Evolutionary conservation across 2,113 vertebrate species (phyloP), one percentile per base, ranked within the genome.

Genomic region (Illadopsis cleaveri): DNA sequence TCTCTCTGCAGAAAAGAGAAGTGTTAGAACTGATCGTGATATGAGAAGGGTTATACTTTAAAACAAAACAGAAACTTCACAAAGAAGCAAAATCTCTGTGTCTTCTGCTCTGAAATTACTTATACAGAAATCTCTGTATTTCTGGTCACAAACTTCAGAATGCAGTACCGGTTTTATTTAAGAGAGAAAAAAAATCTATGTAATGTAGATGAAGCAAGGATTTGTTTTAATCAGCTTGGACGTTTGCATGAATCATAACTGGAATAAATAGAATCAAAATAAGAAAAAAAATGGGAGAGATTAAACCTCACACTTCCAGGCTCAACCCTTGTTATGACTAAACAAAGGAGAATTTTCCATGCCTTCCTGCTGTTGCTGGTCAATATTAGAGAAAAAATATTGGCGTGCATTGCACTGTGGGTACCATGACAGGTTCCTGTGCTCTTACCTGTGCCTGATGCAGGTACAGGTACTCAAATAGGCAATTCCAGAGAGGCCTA

Each of bases 381-480:
- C 37, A 5, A 2, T 4, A 30, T 45, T 28, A 70, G 54, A 70
- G 69, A 44, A 6, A 30, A 9, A 48, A 73, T 40, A 30, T 1
- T 6, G 22, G 23, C 5, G 28, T 53, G 11, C 28, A 40, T 35
- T 10, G 1, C 5, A 35, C 28, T 56, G 27, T 0, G 0, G 9
- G 9, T 78, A 33, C 5, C 9, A 28, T 51, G 31, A 25, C 0
- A 12, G 2, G 3, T 42, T 80, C 21, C 47, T 65, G 10, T 42
- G 17, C 15, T 57, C 20, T 60, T 65, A 40, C 5, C 12, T 72
- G 22, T 30, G 33, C 12, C 40, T 35, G 17, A 6, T 77, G 12
- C 31, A 66, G n/a, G 12, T 53, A 44, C 1, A 2, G 47, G 7
- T 45, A 25, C 18, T 7, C 1, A 71, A 57, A 58, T 1, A 70